phyloP scores from a whole-genome alignment of 2,113 vertebrate species.

The Lanius ludovicianus region DNA sequence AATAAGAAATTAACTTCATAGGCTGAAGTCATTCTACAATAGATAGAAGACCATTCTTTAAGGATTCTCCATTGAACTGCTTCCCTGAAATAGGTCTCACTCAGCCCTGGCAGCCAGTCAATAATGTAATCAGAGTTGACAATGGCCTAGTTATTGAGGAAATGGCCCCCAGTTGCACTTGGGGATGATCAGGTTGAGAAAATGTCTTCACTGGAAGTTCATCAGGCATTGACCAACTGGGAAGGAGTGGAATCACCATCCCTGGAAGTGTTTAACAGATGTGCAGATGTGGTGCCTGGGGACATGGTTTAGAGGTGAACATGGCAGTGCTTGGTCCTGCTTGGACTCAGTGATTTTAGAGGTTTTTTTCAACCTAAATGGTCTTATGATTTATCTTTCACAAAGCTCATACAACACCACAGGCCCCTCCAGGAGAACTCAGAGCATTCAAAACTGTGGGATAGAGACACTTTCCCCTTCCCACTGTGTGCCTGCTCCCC shows the following conservation, averaged over 20 bases:
- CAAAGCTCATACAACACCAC: background rate
- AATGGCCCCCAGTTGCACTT: background rate
- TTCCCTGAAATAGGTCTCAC: background rate
- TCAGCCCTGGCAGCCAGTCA: background rate
- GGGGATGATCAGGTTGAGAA: background rate
- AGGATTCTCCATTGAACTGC: background rate
- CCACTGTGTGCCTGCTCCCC: background rate
- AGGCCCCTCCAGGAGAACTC: background rate
- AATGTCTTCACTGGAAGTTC: background rate
- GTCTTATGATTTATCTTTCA: background rate
- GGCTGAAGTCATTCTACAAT: background rate
- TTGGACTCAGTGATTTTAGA: background rate
- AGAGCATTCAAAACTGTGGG: background rate
- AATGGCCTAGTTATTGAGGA: background rate
- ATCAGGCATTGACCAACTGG: background rate
- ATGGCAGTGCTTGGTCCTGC: background rate
- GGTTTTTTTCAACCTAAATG: background rate
- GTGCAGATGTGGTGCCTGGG: background rate
- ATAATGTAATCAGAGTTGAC: background rate
- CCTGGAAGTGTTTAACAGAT: background rate
- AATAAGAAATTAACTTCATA: background rate
- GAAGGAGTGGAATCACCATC: background rate
- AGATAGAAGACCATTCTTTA: background rate
- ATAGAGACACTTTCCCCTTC: background rate
- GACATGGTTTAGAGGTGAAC: background rate